These are phyloP conservation scores for Corydoras maculifer DNA, from an alignment of 2,113 vertebrate species.

Conservation along the genomic window DNA sequence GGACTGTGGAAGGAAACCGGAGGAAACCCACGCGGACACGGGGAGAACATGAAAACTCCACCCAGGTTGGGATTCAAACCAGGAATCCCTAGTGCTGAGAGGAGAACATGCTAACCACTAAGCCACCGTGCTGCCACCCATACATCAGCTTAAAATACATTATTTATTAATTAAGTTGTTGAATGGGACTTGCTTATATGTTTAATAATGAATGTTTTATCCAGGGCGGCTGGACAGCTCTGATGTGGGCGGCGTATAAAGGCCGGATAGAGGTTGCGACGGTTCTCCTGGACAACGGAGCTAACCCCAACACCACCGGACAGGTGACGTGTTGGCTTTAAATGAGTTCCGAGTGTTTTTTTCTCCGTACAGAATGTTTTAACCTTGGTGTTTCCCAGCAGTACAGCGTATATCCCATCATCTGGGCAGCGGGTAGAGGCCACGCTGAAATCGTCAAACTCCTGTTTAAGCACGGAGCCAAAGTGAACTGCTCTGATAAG, in stretches of 20 bases:
- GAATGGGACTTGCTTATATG: too few relatives aligned
- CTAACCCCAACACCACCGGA: conserved; percentile 90
- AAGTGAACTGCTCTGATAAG: conserved; percentile 98
- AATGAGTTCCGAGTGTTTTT: too few relatives aligned
- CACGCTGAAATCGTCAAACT: conserved; percentile 84
- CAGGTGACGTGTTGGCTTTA: conserved; percentile 69
- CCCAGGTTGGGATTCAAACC: too few relatives aligned
- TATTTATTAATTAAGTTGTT: too few relatives aligned
- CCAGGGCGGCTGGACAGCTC: conserved; percentile 94
- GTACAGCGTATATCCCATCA: conserved; percentile 95
- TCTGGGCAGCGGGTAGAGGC: conserved; percentile 93
- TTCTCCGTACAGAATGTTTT: too few relatives aligned
- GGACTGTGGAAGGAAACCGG: too few relatives aligned
- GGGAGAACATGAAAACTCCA: too few relatives aligned
- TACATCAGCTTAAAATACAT: too few relatives aligned
- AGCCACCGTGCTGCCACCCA: too few relatives aligned
- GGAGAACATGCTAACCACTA: too few relatives aligned
- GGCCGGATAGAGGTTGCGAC: conserved; percentile 76
- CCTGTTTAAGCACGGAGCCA: conserved; percentile 80
- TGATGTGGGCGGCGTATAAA: conserved; percentile 95
- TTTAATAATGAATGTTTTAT: conserved; percentile 13
- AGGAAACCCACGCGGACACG: too few relatives aligned
- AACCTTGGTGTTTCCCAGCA: conserved; percentile 61
- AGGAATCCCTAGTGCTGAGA: too few relatives aligned
- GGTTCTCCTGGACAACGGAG: conserved; percentile 80